Conservation (phyloP, 2,888 invertebrate genomes). For the Tipula lateralis region DNA sequence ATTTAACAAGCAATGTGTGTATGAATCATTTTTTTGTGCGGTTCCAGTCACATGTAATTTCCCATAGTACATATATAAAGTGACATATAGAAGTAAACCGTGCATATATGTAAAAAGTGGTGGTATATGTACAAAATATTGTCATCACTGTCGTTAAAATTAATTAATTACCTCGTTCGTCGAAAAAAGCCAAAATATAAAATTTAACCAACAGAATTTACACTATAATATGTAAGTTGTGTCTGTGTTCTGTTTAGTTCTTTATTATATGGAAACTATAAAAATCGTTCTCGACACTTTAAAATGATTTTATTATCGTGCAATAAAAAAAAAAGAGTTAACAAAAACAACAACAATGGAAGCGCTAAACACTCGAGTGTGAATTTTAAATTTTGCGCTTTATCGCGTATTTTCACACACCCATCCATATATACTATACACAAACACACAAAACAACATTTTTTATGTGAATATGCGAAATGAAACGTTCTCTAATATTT, state of each 20-base stretch:
- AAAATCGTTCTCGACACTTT: slow-evolving; percentile 24
- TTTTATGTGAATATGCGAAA: too few relatives aligned
- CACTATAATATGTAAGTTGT: background rate
- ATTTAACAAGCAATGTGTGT: background rate
- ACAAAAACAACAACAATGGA: background rate
- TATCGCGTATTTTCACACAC: background rate
- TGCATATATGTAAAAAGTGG: background rate
- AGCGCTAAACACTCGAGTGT: background rate
- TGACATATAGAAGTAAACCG: background rate
- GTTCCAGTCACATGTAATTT: background rate
- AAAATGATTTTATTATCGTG: slow-evolving; percentile 24
- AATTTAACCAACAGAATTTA: background rate
- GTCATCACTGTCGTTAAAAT: background rate
- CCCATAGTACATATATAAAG: background rate
- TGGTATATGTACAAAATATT: background rate
- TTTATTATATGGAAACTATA: slow-evolving; percentile 14
- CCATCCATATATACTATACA: background rate
- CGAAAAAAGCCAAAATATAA: background rate
- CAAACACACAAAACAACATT: background rate
- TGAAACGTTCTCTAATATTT: background rate
- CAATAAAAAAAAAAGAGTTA: background rate
- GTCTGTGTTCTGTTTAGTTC: background rate
- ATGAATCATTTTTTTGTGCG: background rate
- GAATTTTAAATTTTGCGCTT: slow-evolving; percentile 24
- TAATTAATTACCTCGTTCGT: slow-evolving; percentile 4